phyloP scores from a whole-genome alignment of 2,113 vertebrate genomes.

The Scomber colias region DNA sequence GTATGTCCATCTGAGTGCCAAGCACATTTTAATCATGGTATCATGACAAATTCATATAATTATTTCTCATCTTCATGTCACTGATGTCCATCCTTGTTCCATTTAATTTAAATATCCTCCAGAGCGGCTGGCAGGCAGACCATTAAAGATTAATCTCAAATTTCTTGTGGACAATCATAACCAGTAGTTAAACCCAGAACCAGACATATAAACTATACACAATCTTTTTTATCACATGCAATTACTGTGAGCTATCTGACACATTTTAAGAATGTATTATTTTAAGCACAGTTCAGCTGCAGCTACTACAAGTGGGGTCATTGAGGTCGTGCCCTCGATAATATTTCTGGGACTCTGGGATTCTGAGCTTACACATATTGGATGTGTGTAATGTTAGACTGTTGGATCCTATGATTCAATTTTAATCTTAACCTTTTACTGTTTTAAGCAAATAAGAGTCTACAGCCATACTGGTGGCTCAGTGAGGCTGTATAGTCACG shows the following conservation, averaged over 20 bases:
- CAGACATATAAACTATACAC: not conserved
- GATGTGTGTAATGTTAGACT: too few relatives aligned
- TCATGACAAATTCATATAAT: not conserved
- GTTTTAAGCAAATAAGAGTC: too few relatives aligned
- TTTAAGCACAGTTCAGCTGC: not conserved
- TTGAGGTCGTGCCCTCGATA: not conserved
- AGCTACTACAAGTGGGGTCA: not conserved
- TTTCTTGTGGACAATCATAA: not conserved
- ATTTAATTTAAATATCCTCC: not conserved
- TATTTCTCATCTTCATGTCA: not conserved
- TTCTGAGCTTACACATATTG: too few relatives aligned
- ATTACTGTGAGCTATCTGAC: not conserved
- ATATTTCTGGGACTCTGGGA: too few relatives aligned
- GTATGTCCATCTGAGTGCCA: not conserved
- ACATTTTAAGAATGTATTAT: not conserved
- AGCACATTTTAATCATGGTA: not conserved
- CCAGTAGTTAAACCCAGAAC: too few relatives aligned
- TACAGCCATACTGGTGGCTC: too few relatives aligned
- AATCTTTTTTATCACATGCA: not conserved
- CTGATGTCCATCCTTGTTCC: not conserved
- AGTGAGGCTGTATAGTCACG: too few relatives aligned
- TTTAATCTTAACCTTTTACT: too few relatives aligned
- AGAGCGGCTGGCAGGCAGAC: not conserved
- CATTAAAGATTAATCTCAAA: not conserved
- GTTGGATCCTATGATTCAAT: too few relatives aligned